phyloP scores from a whole-genome alignment of 92 coral and sea anemone species.

The Plumapathes pennacea region DNA sequence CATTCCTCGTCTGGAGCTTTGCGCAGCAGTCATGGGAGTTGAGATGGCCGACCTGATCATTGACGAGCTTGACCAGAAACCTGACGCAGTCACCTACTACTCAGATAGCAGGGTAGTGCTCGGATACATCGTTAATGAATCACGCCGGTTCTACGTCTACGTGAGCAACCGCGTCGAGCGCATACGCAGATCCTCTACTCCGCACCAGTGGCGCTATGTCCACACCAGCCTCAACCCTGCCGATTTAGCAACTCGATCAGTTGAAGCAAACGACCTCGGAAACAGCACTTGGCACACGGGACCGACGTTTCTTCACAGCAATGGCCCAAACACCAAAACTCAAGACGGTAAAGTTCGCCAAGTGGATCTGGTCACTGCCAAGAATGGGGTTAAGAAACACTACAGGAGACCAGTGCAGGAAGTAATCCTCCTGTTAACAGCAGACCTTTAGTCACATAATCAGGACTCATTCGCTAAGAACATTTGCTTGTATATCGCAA shows the following conservation, averaged over 20 bases:
- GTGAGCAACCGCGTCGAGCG: constrained; percentile 50
- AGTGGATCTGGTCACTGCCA: no score
- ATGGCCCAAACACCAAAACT: no score
- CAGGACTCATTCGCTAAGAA: no score
- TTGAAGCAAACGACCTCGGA: constrained; percentile 27
- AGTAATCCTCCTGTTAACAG: no score
- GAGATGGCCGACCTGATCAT: constrained; percentile 35
- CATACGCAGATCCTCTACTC: constrained; percentile 33
- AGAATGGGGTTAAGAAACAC: no score
- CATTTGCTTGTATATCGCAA: no score
- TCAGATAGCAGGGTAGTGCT: constrained; percentile 57
- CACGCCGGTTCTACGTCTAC: constrained; percentile 42
- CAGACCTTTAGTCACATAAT: no score
- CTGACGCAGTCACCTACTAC: constrained; percentile 24
- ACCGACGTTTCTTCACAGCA: constrained; percentile 30
- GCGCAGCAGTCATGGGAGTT: constrained; percentile 53
- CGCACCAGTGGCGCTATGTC: constrained; percentile 45
- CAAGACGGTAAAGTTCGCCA: no score
- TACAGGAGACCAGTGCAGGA: no score
- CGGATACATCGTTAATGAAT: constrained; percentile 41
- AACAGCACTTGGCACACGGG: constrained; percentile 44
- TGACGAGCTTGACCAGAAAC: constrained; percentile 20
- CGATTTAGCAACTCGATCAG: constrained; percentile 47
- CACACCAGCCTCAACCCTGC: constrained; percentile 51
- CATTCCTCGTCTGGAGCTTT: constrained; percentile 43